Percentiles rank a stretch among this genome's conserved stretches.
Evolutionary conservation across 92 coral and sea anemone species (phyloP).

Genomic region (Zoanthus sociatus): DNA sequence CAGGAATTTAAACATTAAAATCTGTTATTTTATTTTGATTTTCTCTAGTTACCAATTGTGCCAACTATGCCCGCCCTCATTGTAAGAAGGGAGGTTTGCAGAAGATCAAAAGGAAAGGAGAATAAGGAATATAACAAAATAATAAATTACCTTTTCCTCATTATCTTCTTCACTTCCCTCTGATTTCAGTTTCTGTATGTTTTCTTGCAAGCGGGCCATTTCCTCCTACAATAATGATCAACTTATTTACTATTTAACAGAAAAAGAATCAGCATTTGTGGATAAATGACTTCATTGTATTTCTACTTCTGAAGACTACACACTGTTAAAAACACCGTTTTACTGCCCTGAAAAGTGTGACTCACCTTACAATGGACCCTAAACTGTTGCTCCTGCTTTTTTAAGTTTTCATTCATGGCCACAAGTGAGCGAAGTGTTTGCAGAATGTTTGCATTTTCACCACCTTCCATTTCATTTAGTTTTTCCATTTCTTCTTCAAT

Average conservation of each 20-base stretch:
- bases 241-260: not conserved
- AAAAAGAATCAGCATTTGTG: not conserved
- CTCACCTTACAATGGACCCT: constrained; percentile 97
- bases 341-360: too few relatives aligned
- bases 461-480: constrained; percentile 90
- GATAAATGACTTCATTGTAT: too few relatives aligned
- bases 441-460: constrained; percentile 94
- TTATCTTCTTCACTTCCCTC: constrained; percentile 94
- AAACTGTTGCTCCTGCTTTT: constrained; percentile 96
- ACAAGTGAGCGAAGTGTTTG: constrained; percentile 92
- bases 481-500: constrained; percentile 94
- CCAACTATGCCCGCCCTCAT: not conserved
- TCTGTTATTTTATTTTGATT: too few relatives aligned
- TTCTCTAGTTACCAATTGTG: not conserved
- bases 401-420: constrained; percentile 97
- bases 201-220: constrained; percentile 90
- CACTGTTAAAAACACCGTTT: too few relatives aligned
- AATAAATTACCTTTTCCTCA: constrained; percentile 84
- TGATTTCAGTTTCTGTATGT: constrained; percentile 81
- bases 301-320: too few relatives aligned
- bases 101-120: not conserved
- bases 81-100: too few relatives aligned
- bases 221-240: constrained; percentile 76
- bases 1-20: not conserved
- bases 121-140: not conserved